phyloP scores from a whole-genome alignment of 2,888 invertebrate genomes.

The Melanotus villosus region DNA sequence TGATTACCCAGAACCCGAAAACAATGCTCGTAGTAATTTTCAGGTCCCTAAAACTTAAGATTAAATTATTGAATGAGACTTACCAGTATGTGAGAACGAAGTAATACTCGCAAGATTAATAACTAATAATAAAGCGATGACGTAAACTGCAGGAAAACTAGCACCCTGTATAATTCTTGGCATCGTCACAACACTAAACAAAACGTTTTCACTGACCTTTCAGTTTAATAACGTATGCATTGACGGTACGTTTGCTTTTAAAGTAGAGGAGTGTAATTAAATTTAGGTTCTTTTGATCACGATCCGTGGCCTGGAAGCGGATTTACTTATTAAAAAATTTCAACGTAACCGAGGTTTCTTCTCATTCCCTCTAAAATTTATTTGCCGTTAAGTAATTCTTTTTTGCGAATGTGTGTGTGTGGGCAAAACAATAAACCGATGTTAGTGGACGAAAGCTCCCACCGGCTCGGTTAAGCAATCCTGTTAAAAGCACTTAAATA shows the following conservation, averaged over 20 bases:
- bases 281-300: neutral
- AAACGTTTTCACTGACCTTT: neutral
- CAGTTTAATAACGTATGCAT: neutral
- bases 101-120: conserved; percentile 48
- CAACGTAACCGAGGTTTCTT: neutral
- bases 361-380: neutral
- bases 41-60: too few relatives aligned
- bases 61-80: neutral
- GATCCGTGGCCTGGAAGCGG: neutral
- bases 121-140: conserved; percentile 41
- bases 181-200: conserved; percentile 19
- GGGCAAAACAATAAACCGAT: neutral
- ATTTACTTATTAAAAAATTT: neutral
- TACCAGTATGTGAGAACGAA: conserved; percentile 33
- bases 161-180: conserved; percentile 23
- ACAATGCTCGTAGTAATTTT: too few relatives aligned
- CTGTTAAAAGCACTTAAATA: conserved; percentile 21
- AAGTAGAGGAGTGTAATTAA: neutral
- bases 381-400: conserved; percentile 7
- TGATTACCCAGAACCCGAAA: too few relatives aligned
- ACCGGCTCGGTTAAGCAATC: conserved; percentile 1
- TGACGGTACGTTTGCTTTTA: neutral
- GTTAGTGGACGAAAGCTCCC: conserved; percentile 9
- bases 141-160: conserved; percentile 39
- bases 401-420: too few relatives aligned